Conservation (phyloP, 2,113 vertebrate species). For the Orycteropus afer region DNA sequence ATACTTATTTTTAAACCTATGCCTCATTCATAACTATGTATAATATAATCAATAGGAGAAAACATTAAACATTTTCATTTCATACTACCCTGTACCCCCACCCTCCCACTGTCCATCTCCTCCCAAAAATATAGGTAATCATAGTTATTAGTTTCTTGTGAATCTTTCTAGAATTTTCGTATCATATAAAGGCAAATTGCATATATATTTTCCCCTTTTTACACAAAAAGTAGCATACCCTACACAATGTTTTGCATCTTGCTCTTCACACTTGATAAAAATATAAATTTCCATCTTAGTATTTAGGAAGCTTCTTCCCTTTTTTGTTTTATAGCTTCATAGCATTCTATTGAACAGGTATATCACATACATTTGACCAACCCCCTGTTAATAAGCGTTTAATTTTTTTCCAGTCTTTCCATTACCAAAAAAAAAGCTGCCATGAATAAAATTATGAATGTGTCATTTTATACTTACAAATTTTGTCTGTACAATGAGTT, state of each 20-base stretch:
- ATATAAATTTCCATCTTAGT: background rate
- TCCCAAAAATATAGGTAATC: background rate
- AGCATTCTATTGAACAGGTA: background rate
- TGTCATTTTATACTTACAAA: background rate
- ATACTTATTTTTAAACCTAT: conserved; percentile 13
- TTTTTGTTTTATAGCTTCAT: background rate
- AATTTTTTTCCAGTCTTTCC: background rate
- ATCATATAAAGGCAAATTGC: background rate
- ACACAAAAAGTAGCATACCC: background rate
- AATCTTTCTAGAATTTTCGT: background rate
- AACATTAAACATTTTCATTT: background rate
- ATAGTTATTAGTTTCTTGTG: background rate
- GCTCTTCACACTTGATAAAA: background rate
- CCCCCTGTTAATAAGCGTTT: background rate
- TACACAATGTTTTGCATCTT: background rate
- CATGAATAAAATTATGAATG: background rate
- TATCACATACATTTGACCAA: background rate
- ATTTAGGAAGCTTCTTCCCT: background rate
- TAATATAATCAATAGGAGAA: background rate
- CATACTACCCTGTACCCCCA: background rate
- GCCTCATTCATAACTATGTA: background rate
- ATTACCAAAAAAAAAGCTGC: background rate
- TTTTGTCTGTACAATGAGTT: background rate
- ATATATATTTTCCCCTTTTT: background rate
- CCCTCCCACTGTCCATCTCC: background rate